Evolutionary conservation across 2,797 vertebrate species (phyloP).

Genomic region (Crax fasciolata): DNA sequence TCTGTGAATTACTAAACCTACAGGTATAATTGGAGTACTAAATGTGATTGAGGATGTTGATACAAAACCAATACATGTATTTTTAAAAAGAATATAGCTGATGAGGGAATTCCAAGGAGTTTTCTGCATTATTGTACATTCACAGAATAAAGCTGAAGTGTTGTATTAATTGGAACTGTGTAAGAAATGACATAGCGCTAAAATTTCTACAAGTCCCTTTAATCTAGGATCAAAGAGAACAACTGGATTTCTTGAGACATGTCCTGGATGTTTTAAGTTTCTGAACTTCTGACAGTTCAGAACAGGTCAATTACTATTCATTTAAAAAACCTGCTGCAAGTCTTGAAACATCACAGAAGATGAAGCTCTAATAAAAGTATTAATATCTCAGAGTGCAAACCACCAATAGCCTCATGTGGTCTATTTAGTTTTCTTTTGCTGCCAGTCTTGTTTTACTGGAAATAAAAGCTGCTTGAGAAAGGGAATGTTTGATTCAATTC

Average conservation of each 20-base stretch:
- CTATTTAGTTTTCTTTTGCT: conserved; percentile 22
- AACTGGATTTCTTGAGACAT: conserved; percentile 44
- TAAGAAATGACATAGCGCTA: conserved; percentile 72
- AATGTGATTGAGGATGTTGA: conserved; percentile 25
- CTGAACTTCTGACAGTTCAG: conserved; percentile 48
- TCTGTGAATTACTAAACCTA: conserved; percentile 43
- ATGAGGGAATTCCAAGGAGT: conserved; percentile 51
- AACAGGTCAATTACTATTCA: conserved; percentile 1
- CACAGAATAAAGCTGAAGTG: conserved; percentile 65
- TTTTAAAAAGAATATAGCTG: conserved; percentile 21
- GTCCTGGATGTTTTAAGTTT: conserved; percentile 48
- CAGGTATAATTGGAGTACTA: conserved; percentile 24
- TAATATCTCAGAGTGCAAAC: background rate
- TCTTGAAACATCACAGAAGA: conserved; percentile 43
- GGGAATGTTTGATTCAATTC: background rate
- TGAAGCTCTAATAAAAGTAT: conserved; percentile 42
- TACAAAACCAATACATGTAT: conserved; percentile 49
- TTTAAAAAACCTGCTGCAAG: conserved; percentile 40
- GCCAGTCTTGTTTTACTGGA: conserved; percentile 3
- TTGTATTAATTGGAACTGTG: conserved; percentile 73
- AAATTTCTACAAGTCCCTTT: conserved; percentile 66
- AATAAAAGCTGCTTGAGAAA: conserved; percentile 9
- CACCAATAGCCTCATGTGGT: conserved; percentile 39
- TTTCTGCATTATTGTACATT: conserved; percentile 43
- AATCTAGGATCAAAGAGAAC: conserved; percentile 74